Evolutionary conservation across 2,888 invertebrate species (phyloP).

Genomic region (Keiferia lycopersicella): DNA sequence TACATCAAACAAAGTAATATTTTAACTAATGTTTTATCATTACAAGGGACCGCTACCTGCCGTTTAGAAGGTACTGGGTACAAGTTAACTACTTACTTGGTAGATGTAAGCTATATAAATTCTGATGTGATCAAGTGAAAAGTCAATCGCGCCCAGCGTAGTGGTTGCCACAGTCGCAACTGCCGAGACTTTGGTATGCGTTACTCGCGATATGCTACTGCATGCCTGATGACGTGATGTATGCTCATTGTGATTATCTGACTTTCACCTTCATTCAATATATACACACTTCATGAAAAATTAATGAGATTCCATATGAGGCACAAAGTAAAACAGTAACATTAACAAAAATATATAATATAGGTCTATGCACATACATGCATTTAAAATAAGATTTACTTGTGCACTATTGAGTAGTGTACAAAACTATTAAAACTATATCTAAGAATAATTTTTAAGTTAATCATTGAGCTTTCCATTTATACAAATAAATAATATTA

Average conservation of each 20-base stretch:
- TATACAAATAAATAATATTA: conserved; percentile 78
- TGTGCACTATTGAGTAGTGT: conserved; percentile 67
- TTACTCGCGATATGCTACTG: not conserved
- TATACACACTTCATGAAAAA: conserved; percentile 43
- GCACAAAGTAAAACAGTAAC: conserved; percentile 72
- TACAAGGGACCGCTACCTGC: too few relatives aligned
- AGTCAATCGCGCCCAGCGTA: conserved; percentile 5
- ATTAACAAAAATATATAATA: conserved; percentile 65
- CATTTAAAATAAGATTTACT: conserved; percentile 66
- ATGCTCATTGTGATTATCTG: conserved; percentile 4
- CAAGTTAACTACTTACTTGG: too few relatives aligned
- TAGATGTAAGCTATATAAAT: not conserved
- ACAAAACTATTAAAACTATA: conserved; percentile 57
- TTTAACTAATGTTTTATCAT: too few relatives aligned
- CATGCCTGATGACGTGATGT: not conserved
- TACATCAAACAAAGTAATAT: too few relatives aligned
- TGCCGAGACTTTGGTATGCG: not conserved
- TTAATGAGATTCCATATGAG: conserved; percentile 76
- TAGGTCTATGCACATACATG: conserved; percentile 41
- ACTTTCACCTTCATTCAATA: conserved; percentile 12
- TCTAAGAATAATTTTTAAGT: conserved; percentile 75
- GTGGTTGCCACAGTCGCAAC: not conserved
- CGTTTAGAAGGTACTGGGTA: too few relatives aligned
- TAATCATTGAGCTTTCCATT: conserved; percentile 79
- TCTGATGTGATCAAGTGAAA: not conserved